These are phyloP conservation scores for Diplazon laetatorius DNA, from an alignment of 2,888 invertebrate species.

Conservation along the genomic window DNA sequence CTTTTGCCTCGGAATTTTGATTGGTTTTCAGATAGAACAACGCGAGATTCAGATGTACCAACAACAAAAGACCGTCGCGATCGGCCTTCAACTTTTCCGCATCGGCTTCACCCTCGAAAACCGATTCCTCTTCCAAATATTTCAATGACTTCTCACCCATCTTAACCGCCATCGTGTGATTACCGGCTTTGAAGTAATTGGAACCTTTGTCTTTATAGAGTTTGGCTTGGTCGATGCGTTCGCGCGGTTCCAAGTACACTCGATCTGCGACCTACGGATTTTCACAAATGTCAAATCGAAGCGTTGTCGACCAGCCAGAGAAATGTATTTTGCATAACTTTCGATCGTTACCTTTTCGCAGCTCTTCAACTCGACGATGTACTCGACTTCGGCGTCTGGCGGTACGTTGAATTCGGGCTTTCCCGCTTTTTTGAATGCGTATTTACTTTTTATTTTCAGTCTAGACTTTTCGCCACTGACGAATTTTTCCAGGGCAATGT, in stretches of 20 bases:
- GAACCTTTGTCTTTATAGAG: slow-evolving; percentile 96
- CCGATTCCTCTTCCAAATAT: slow-evolving; percentile 84
- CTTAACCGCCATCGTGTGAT: slow-evolving; percentile 90
- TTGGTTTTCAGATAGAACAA: slow-evolving; percentile 91
- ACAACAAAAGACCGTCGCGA: slow-evolving; percentile 85
- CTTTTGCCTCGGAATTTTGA: slow-evolving; percentile 88
- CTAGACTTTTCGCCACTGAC: slow-evolving; percentile 90
- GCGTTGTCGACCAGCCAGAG: no score
- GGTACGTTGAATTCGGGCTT: slow-evolving; percentile 90
- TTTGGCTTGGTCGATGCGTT: slow-evolving; percentile 82
- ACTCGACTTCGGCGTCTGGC: slow-evolving; percentile 90
- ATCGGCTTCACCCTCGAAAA: slow-evolving; percentile 78
- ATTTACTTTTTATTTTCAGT: slow-evolving; percentile 89
- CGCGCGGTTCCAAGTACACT: slow-evolving; percentile 89
- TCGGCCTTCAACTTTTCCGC: slow-evolving; percentile 79
- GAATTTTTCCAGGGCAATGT: slow-evolving; percentile 92
- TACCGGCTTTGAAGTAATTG: slow-evolving; percentile 91
- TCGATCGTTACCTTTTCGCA: slow-evolving; percentile 90
- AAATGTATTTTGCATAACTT: no score
- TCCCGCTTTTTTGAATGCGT: slow-evolving; percentile 91
- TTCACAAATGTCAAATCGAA: no score
- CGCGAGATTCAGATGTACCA: slow-evolving; percentile 91
- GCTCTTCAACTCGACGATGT: slow-evolving; percentile 90
- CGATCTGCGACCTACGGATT: slow-evolving; percentile 87
- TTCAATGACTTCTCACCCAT: slow-evolving; percentile 92